Base-by-base conservation (phyloP, 2,113 vertebrate species). In the Oncorhynchus clarkii region DNA sequence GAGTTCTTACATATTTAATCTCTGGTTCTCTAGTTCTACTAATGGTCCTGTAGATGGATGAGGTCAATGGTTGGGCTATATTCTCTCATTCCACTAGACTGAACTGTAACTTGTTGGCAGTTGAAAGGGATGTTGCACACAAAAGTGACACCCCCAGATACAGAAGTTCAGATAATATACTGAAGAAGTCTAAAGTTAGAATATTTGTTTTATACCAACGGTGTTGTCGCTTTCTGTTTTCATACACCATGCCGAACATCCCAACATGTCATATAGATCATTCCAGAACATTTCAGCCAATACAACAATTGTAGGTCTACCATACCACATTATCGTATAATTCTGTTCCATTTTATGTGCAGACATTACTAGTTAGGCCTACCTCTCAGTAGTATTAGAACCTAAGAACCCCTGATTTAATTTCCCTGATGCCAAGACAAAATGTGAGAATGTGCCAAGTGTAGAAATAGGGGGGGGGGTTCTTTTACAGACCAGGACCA, bases 401-500 rank as follows among this genome's bases (percentile, higher is more conserved):
- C 60, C 59, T 45, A 67, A 8, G 6, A 26, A 67, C 22, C 39
- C 64, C 16, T 73, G 57, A 78, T 73, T 48, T 62, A 48, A 79
- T 81, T 71, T 59, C 60, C 39, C 13, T 34, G 51, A 77, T 72
- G 72, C 84, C 80, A 83, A 78, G 59, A 75, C 64, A 67, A n/a
- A 70, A 67, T 24, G 20, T 20, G 76, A 54, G 51, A 67, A 11
- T 2, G 39, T 76, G 71, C 86, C 89, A 85, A 80, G 84, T 76
- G 75, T 68, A 80, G 81, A 82, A 84, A 85, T 74, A 51, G 51
- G 76, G 83, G 71, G 48, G 14, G 39, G 22, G 22, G 1, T 60
- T 89, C 89, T 89, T 87, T 70, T 51, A 57, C 77, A 84, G 83
- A 90, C 83, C 70, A 91, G 92, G 91, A 94, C 83, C 70, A 91